Percentiles rank a stretch among this genome's conserved stretches.
phyloP scores from a whole-genome alignment of 1,140 invertebrate species.

The Drosophila funebris region DNA sequence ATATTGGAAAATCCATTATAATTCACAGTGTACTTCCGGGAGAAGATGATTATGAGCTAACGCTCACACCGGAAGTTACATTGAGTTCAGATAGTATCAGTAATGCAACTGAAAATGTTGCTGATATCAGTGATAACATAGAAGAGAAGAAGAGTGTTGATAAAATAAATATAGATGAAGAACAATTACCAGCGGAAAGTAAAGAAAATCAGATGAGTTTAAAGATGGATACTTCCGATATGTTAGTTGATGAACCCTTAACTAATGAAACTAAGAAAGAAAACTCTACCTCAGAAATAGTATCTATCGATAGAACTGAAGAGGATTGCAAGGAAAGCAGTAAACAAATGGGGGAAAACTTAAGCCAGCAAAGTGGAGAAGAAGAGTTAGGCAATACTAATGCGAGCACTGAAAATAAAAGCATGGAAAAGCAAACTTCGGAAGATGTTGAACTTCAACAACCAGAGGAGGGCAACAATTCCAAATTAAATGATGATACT shows the following conservation, averaged over 20 bases:
- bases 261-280: neutral
- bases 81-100: neutral
- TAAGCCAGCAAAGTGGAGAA: neutral
- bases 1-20: constrained; percentile 24
- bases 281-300: neutral
- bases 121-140: neutral
- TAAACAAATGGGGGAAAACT: neutral
- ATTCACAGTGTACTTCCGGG: constrained; percentile 36
- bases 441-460: neutral
- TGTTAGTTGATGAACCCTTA: neutral
- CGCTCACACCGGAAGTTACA: neutral
- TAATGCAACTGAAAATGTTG: neutral
- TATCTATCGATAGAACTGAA: neutral
- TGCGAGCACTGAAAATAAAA: neutral
- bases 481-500: neutral
- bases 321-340: neutral
- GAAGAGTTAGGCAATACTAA: neutral
- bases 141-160: neutral
- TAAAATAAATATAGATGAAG: neutral
- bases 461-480: neutral
- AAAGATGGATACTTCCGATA: neutral
- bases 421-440: too few species aligned
- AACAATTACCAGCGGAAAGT: neutral
- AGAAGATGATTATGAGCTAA: constrained; percentile 27
- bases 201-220: neutral